phyloP scores from a whole-genome alignment of 1,140 invertebrate genomes.

The Pollicipes pollicipes region DNA sequence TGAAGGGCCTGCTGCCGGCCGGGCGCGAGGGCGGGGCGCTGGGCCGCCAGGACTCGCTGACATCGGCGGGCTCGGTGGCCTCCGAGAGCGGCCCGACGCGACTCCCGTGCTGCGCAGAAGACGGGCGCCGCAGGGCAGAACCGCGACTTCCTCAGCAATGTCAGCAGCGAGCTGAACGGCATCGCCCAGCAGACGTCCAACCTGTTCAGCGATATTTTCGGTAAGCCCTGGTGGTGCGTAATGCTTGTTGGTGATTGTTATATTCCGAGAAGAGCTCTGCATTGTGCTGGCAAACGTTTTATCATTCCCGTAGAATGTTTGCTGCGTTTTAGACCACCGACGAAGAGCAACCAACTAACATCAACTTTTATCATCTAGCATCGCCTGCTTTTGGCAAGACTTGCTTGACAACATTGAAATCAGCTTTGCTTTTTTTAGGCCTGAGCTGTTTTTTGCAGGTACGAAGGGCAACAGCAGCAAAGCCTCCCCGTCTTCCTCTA shows the following conservation, averaged over 20 bases:
- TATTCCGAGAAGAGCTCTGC: no score
- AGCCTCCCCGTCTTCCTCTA: conserved; percentile 3
- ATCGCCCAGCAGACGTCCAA: conserved; percentile 72
- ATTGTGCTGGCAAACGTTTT: no score
- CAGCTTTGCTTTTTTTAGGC: no score
- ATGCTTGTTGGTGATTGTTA: no score
- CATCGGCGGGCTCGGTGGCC: neutral
- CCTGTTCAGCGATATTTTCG: conserved; percentile 80
- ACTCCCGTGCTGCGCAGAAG: neutral
- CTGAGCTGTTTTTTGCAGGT: conserved; percentile 7
- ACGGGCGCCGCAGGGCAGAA: neutral
- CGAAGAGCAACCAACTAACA: no score
- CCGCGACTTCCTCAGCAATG: conserved; percentile 61
- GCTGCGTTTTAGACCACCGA: no score
- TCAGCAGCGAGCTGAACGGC: conserved; percentile 72
- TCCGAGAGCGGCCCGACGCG: no score
- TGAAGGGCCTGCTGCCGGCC: conserved; percentile 26
- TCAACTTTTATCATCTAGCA: no score
- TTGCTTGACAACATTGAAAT: no score
- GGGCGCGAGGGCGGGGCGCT: conserved; percentile 15
- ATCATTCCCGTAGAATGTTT: no score
- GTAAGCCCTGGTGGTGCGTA: no score
- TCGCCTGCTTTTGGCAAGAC: no score
- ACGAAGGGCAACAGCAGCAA: conserved; percentile 3
- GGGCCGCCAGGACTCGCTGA: neutral